Evolutionary conservation across 2,888 invertebrate species (phyloP), one percentile per base, ranked within the genome.

Genomic region (Tuberolachnus salignus): DNA sequence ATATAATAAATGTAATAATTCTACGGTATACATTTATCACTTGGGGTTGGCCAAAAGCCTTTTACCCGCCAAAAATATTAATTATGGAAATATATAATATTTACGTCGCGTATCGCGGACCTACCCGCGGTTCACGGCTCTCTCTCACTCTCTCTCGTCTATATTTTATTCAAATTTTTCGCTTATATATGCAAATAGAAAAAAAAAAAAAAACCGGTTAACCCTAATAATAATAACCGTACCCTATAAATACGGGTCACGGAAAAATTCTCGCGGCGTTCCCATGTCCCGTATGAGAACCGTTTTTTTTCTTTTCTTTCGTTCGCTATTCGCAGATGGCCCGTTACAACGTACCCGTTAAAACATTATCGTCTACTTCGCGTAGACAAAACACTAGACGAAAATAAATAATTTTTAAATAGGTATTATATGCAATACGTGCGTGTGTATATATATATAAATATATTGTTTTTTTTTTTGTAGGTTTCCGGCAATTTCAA

Each of bases 171-270:
- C 55, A 67, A 67, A 59, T 78, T 49, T 34, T 78, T 67, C 66
- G 75, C 67, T 57, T 78, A 78, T 78, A 67, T 67, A 78, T 78
- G 75, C 75, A 78, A 78, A 78, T 78, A 78, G n/a, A n/a, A n/a
- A n/a, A n/a, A n/a, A n/a, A n/a, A n/a, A n/a, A n/a, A n/a, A 34
- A 34, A 67, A 78, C 75, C 75, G 75, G 75, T 78, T 78, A 78
- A 78, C 75, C 75, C 75, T 49, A 57, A 59, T 55, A 42, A 44
- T 44, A 53, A 44, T 44, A 16, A 9, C 44, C 23, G 44, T 75
- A 66, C 75, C 75, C 75, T 66, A 63, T 73, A 61, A 55, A 53
- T 66, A 66, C 75, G 75, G 67, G 75, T 57, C 74, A 44, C 66
- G 26, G 46, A 57, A 21, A 78, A 66, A 59, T 49, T 67, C 46